Percentiles rank a stretch among this genome's conserved stretches.
Evolutionary conservation across 2,113 vertebrate species (phyloP).

Genomic region (Henicopernis longicauda): DNA sequence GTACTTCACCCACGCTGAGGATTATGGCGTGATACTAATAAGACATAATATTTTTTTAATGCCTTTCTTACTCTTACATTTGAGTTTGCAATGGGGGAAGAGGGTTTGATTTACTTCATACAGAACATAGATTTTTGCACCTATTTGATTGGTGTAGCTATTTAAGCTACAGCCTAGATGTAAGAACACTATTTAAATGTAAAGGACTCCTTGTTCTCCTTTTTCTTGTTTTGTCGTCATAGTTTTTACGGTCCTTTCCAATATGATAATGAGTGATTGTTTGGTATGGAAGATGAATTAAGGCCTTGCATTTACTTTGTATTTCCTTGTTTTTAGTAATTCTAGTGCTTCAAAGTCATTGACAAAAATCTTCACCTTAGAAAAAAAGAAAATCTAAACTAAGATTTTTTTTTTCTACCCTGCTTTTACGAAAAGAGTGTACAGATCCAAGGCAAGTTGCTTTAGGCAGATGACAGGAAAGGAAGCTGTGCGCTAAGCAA

Average conservation of each 20-base stretch:
- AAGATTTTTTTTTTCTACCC: not conserved
- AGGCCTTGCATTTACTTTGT: not conserved
- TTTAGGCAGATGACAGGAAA: not conserved
- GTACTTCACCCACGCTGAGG: not conserved
- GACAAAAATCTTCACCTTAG: not conserved
- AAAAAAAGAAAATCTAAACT: not conserved
- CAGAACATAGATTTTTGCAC: not conserved
- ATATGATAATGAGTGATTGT: not conserved
- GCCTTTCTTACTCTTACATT: not conserved
- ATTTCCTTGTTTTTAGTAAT: not conserved
- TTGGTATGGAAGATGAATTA: not conserved
- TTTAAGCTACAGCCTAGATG: not conserved
- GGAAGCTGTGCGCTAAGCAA: not conserved
- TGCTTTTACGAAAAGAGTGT: not conserved
- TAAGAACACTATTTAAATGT: not conserved
- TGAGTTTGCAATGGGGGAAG: not conserved
- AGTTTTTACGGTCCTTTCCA: not conserved
- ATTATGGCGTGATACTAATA: not conserved
- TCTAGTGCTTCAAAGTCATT: not conserved
- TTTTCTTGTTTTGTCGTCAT: not conserved
- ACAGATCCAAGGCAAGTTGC: not conserved
- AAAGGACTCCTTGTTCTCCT: not conserved
- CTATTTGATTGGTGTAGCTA: not conserved
- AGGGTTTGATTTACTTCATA: not conserved
- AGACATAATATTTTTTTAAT: not conserved